phyloP scores from a whole-genome alignment of 2,888 invertebrate species.

The Synanthedon formicaeformis region DNA sequence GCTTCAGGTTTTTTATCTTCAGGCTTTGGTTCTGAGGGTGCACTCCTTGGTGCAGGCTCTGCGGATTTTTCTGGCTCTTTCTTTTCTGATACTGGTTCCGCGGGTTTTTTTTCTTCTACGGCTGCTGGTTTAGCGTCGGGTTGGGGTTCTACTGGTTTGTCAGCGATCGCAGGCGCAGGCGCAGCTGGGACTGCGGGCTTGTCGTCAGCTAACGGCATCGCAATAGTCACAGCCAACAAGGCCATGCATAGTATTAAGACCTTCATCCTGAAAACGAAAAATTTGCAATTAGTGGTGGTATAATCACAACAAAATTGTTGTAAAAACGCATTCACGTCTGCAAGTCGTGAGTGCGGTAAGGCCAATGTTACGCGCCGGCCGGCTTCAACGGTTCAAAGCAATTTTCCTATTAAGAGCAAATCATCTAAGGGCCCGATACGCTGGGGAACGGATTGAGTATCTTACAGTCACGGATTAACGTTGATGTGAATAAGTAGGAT shows the following conservation, averaged over 20 bases:
- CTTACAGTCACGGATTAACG: constrained; percentile 41
- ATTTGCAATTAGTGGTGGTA: constrained; percentile 38
- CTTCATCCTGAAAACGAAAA: constrained; percentile 72
- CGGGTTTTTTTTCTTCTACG: constrained; percentile 18
- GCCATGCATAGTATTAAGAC: constrained; percentile 72
- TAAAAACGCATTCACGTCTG: constrained; percentile 41
- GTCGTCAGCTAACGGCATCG: constrained; percentile 73
- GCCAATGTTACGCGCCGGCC: constrained; percentile 64
- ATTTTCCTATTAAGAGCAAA: constrained; percentile 63
- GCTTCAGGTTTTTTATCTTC: constrained; percentile 18
- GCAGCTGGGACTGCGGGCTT: constrained; percentile 27
- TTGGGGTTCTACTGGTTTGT: constrained; percentile 20
- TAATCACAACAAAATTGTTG: constrained; percentile 13
- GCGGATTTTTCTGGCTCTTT: constrained; percentile 16
- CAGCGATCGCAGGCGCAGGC: constrained; percentile 14
- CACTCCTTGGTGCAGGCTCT: constrained; percentile 7
- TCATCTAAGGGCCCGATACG: constrained; percentile 51
- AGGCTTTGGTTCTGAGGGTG: constrained; percentile 1
- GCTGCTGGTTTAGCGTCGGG: constrained; percentile 23
- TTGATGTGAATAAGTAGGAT: constrained; percentile 49
- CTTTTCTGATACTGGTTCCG: constrained; percentile 11
- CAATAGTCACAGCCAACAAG: constrained; percentile 66
- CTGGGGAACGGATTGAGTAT: constrained; percentile 33
- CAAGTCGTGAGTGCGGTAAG: constrained; percentile 57
- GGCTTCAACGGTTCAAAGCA: constrained; percentile 40